Conservation (phyloP, 1,140 invertebrate species). For the Gryllus bimaculatus region DNA sequence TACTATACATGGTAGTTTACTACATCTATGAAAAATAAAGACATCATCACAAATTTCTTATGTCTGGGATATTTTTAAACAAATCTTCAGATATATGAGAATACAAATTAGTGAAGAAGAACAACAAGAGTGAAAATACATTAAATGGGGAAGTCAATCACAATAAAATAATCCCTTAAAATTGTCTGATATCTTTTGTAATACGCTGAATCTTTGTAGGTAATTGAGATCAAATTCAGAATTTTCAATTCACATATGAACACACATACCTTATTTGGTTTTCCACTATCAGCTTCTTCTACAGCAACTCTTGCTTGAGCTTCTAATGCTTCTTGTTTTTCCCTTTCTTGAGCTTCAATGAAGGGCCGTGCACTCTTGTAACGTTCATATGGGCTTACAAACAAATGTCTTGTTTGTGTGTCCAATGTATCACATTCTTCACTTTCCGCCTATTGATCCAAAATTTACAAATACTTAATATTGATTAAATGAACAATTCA, state of each 20-base stretch:
- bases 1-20: too few species aligned
- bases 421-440: too few species aligned
- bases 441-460: too few species aligned
- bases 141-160: neutral
- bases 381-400: neutral
- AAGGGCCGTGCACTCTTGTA: neutral
- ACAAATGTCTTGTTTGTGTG: neutral
- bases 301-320: neutral
- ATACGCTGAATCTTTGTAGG: too few species aligned
- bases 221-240: neutral
- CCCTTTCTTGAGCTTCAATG: neutral
- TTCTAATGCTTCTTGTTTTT: neutral
- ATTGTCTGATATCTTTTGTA: neutral
- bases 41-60: too few species aligned
- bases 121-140: too few species aligned
- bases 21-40: too few species aligned
- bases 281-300: neutral
- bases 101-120: too few species aligned
- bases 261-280: neutral
- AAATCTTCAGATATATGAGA: too few species aligned
- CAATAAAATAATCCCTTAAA: neutral
- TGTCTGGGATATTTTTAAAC: too few species aligned
- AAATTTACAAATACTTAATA: too few species aligned
- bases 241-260: neutral
- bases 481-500: too few species aligned